phyloP scores from a whole-genome alignment of 2,888 invertebrate species.

The Neoascia interrupta region DNA sequence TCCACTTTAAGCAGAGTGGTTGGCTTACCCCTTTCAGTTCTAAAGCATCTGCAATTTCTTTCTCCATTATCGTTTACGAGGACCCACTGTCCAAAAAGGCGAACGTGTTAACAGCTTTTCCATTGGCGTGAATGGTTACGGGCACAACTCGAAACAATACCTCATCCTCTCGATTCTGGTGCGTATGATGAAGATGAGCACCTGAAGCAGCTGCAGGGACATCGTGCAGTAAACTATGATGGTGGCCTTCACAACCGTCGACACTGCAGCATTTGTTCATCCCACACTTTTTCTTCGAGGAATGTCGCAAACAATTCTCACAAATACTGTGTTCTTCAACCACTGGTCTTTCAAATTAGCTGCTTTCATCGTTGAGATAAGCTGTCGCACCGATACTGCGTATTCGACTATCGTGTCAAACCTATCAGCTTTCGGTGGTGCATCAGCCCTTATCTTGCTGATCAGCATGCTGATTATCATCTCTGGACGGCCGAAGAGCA shows the following conservation, averaged over 20 bases:
- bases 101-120: neutral
- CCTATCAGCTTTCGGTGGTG: constrained; percentile 7
- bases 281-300: constrained; percentile 2
- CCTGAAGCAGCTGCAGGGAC: neutral
- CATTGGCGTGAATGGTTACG: constrained; percentile 27
- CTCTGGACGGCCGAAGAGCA: constrained; percentile 1
- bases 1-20: constrained; percentile 3
- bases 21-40: neutral
- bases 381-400: constrained; percentile 6
- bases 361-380: neutral
- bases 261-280: constrained; percentile 12
- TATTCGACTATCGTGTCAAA: constrained; percentile 6
- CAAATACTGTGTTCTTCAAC: no score
- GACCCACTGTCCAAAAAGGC: neutral
- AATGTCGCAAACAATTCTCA: constrained; percentile 3
- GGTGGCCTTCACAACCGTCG: constrained; percentile 16
- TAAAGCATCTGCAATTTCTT: neutral
- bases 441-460: constrained; percentile 2
- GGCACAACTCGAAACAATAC: constrained; percentile 36
- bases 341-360: no score
- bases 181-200: no score
- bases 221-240: constrained; percentile 30
- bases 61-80: neutral
- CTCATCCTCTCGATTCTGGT: constrained; percentile 8
- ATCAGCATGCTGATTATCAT: neutral